These are phyloP conservation scores for Linurgus olivaceus DNA, from an alignment of 2,797 vertebrate genomes.

Conservation along the genomic window DNA sequence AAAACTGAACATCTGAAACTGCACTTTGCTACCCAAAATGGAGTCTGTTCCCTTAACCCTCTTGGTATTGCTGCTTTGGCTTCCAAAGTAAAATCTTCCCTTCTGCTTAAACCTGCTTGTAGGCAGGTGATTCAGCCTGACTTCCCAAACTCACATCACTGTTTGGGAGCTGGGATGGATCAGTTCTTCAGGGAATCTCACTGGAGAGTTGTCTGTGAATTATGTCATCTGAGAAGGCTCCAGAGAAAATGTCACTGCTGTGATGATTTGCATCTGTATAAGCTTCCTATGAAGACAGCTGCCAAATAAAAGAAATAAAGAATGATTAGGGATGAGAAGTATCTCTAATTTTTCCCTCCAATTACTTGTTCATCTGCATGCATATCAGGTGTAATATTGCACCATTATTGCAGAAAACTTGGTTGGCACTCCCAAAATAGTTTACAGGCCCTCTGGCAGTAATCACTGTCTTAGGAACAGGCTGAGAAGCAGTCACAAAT, in stretches of 20 bases:
- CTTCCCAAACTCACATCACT: neutral
- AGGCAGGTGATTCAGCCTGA: neutral
- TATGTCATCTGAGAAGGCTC: neutral
- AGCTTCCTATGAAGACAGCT: neutral
- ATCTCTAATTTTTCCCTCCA: neutral
- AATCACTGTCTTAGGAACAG: neutral
- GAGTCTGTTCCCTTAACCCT: neutral
- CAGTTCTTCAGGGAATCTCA: neutral
- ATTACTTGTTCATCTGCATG: neutral
- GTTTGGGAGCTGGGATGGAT: neutral
- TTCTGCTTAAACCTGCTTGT: neutral
- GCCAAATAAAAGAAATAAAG: neutral
- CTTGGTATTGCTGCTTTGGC: neutral
- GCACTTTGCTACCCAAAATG: neutral
- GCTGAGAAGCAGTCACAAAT: neutral
- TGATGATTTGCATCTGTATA: neutral
- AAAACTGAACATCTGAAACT: constrained; percentile 21
- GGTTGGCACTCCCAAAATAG: neutral
- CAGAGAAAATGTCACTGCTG: neutral
- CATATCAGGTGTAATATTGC: neutral
- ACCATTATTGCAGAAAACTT: neutral
- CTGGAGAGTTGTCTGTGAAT: neutral
- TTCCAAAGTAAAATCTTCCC: neutral
- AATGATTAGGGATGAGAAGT: neutral
- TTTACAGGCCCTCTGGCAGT: neutral